Conservation (phyloP, 1,140 invertebrate genomes). For the Philotrypesis tridentata region DNA sequence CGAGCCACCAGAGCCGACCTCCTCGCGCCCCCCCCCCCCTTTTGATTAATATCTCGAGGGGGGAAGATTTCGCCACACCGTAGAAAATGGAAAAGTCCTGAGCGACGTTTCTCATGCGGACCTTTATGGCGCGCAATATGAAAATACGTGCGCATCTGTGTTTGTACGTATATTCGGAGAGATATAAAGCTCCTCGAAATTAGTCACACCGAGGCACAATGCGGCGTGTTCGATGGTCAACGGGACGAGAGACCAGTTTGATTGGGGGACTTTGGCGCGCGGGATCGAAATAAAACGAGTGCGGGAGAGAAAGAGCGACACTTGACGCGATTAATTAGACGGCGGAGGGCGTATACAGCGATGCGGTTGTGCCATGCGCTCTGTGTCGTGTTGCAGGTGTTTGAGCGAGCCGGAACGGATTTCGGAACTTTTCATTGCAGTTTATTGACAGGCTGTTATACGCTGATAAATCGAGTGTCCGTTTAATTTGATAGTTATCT, state of each 20-base stretch:
- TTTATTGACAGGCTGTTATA: not conserved
- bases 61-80: conserved; percentile 30
- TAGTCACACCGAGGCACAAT: not conserved
- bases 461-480: no score
- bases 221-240: not conserved
- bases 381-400: not conserved
- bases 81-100: not conserved
- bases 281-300: not conserved
- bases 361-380: not conserved
- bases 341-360: not conserved
- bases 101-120: not conserved
- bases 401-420: not conserved
- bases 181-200: not conserved
- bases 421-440: not conserved
- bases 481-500: not conserved
- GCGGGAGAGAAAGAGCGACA: not conserved
- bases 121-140: not conserved
- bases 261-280: not conserved
- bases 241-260: not conserved
- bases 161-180: not conserved
- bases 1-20: conserved; percentile 20
- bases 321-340: conserved; percentile 26
- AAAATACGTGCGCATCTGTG: not conserved
- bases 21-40: not conserved
- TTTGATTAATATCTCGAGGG: conserved; percentile 33